Conservation (phyloP, 2,888 invertebrate genomes). For the Deilephila elpenor region DNA sequence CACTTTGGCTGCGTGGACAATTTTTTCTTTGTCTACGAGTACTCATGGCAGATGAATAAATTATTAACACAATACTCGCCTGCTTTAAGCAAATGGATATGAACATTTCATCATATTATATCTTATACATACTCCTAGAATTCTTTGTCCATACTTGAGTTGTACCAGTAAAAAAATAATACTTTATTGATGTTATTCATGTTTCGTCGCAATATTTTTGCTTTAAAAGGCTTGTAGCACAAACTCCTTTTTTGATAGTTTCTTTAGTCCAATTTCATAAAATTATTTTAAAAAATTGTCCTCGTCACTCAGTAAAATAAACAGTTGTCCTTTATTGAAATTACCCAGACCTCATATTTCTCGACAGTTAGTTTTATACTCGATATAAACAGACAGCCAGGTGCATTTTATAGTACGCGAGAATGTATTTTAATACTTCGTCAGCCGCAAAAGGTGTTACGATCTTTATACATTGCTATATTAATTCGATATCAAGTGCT, state of each 20-base stretch:
- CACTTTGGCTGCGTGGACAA: not conserved
- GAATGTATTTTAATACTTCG: not conserved
- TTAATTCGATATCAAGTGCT: slow-evolving; percentile 6
- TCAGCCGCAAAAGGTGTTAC: slow-evolving; percentile 17
- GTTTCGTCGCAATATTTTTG: too few relatives aligned
- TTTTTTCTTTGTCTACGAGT: not conserved
- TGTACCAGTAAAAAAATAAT: too few relatives aligned
- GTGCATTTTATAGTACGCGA: not conserved
- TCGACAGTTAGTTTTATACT: not conserved
- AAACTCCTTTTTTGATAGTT: too few relatives aligned
- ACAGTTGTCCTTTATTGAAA: not conserved
- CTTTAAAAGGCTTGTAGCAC: too few relatives aligned
- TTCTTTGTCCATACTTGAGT: too few relatives aligned
- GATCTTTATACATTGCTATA: slow-evolving; percentile 36
- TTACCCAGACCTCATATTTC: not conserved
- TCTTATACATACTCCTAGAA: too few relatives aligned
- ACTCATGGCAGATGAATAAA: not conserved
- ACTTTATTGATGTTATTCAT: too few relatives aligned
- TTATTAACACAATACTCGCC: not conserved
- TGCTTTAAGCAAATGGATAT: not conserved
- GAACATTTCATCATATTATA: not conserved
- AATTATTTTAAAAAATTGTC: too few relatives aligned
- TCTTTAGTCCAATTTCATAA: too few relatives aligned
- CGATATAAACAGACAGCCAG: not conserved
- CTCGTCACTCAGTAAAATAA: not conserved